Evolutionary conservation across 2,797 vertebrate genomes (phyloP).

Genomic region (Spondyliosoma cantharus): DNA sequence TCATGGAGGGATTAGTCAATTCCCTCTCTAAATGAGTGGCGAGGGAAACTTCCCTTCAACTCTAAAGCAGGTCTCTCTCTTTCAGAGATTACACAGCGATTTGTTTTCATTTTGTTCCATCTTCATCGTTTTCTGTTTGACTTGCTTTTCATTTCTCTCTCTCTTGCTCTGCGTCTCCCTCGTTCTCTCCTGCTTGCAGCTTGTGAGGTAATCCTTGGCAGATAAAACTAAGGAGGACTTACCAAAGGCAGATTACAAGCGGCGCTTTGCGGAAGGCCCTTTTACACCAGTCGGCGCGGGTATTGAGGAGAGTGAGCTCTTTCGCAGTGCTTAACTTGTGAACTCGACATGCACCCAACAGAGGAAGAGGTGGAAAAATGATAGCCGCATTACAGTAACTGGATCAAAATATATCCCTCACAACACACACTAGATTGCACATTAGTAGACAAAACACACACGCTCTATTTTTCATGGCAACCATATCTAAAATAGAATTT

Average conservation of each 20-base stretch:
- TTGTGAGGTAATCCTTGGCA: conserved; percentile 87
- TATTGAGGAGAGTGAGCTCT: conserved; percentile 82
- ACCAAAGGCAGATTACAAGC: conserved; percentile 87
- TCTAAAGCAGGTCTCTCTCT: conserved; percentile 80
- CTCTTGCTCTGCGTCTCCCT: conserved; percentile 74
- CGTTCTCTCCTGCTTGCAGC: conserved; percentile 80
- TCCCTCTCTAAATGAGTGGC: conserved; percentile 82
- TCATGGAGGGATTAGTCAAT: conserved; percentile 85
- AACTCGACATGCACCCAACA: conserved; percentile 79
- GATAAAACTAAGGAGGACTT: conserved; percentile 88
- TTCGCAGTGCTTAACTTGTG: conserved; percentile 84
- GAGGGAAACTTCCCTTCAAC: conserved; percentile 83
- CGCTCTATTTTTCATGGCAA: conserved; percentile 8
- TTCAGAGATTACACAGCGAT: conserved; percentile 84
- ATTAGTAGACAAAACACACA: conserved; percentile 47
- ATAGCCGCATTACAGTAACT: conserved; percentile 82
- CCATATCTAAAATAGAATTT: conserved; percentile 29
- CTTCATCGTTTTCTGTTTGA: conserved; percentile 80
- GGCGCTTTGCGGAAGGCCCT: conserved; percentile 83
- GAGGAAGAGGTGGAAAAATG: conserved; percentile 78
- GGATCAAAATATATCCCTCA: conserved; percentile 76
- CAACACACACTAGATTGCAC: conserved; percentile 55
- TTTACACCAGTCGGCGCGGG: conserved; percentile 81
- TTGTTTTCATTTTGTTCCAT: conserved; percentile 86
- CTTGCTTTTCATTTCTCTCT: conserved; percentile 79